Base-by-base conservation (phyloP, 1,140 invertebrate species). In the Alviniconcha marisindica region DNA sequence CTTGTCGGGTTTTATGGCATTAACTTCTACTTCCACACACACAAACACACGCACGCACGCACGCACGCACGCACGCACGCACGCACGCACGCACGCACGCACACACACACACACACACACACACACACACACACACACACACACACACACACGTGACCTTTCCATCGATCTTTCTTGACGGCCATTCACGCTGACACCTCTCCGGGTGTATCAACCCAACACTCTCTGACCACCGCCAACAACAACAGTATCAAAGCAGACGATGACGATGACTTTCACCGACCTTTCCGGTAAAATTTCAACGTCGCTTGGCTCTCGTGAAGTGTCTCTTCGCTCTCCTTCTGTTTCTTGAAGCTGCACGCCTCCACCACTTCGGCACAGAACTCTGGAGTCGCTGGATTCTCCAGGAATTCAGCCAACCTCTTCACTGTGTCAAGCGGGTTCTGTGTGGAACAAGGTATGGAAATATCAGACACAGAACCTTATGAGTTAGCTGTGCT, bases 271-370 rank as follows among this genome's bases (percentile, higher is more conserved):
- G n/a, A n/a, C n/a, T n/a, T n/a, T n/a, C n/a, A 48, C 44, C 18
- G 7, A 79, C 77, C 77, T 79, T 79, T 79, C 36, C 77, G 28
- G 15, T 63, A 79, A 28, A 79, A 79, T 36, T 40, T 79, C 33
- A 60, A 31, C 0, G 18, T 14, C 3, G 21, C 56, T n/a, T 79
- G 51, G 0, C 2, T 40, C 2, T 28, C 28, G 38, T 79, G 54
- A 12, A 31, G 51, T 0, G 44, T 33, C 24, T 79, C 77, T 15
- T 79, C 77, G 7, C 24, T 79, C 56, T 79, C 54, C n/a, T 79
- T 79, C 38, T 79, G 77, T n/a, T 79, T 79, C 51, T 79, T 63
- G 24, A 79, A 79, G 54, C 77, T 79, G 54, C 77, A 79, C 7
- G 77, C 77, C 15, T 79, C 54, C 38, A 63, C 77, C 4, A 79